phyloP scores from a whole-genome alignment of 2,113 vertebrate genomes.

The Halcyon senegalensis region DNA sequence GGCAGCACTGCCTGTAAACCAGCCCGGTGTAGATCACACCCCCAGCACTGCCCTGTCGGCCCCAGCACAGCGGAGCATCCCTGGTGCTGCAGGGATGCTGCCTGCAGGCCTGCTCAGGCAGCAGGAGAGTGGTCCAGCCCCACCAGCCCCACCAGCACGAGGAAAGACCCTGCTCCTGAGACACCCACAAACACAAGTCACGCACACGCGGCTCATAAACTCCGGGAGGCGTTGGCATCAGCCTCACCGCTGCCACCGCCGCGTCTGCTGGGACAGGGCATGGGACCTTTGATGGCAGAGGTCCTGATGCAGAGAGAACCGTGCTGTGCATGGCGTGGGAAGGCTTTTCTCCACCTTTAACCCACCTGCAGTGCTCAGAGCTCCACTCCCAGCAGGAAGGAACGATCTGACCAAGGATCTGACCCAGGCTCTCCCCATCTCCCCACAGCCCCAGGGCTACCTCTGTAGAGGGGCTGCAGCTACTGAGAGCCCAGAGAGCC shows the following conservation, averaged over 20 bases:
- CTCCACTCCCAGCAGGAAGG: neutral
- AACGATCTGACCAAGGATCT: neutral
- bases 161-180: neutral
- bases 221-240: rapidly evolving
- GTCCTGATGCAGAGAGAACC: neutral
- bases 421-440: neutral
- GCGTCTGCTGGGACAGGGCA: rapidly evolving
- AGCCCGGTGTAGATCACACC: neutral
- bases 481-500: rapidly evolving
- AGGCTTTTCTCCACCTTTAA: neutral
- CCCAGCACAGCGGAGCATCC: rapidly evolving
- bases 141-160: neutral
- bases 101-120: neutral
- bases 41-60: neutral
- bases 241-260: neutral
- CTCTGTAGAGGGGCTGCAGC: neutral
- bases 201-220: rapidly evolving
- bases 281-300: neutral
- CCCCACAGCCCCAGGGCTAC: neutral
- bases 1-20: neutral
- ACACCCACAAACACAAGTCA: neutral
- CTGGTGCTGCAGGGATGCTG: neutral
- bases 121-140: neutral
- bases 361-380: neutral
- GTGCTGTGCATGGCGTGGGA: rapidly evolving